A percentile compares a stretch with the other conserved stretches of the same genome.
Evolutionary conservation across 2,888 invertebrate genomes (phyloP).

Genomic region (Pseudococcus longispinus): DNA sequence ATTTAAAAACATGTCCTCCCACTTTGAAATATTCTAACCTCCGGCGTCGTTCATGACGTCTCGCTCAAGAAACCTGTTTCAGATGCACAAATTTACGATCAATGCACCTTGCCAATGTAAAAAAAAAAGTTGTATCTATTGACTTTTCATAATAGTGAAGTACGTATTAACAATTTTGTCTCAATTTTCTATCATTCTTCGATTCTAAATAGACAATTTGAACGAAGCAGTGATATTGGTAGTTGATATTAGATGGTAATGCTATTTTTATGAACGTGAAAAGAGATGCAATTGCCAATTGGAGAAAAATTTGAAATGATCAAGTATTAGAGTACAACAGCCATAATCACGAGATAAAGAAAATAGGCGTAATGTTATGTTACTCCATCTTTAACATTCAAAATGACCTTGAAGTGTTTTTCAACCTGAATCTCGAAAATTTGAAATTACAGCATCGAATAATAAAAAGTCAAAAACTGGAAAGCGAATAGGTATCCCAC

Average conservation of each 20-base stretch:
- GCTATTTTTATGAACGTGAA: too few relatives aligned
- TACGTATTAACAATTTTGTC: too few relatives aligned
- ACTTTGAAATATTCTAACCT: conserved; percentile 9
- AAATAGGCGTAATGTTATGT: background rate
- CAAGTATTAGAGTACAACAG: background rate
- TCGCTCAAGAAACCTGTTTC: conserved; percentile 1
- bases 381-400: background rate
- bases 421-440: background rate
- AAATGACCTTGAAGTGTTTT: conserved; percentile 13
- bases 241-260: too few relatives aligned
- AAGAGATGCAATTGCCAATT: background rate
- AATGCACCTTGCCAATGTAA: conserved; percentile 8
- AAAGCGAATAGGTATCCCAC: background rate
- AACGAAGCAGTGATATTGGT: too few relatives aligned
- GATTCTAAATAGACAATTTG: too few relatives aligned
- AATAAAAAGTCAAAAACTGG: background rate
- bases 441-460: background rate
- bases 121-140: background rate
- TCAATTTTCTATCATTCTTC: too few relatives aligned
- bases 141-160: background rate
- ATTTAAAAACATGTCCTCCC: conserved; percentile 18
- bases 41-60: background rate
- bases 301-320: background rate
- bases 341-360: background rate
- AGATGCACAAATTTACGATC: conserved; percentile 11